Conservation (phyloP, 2,888 invertebrate genomes). For the Sycophila texana region DNA sequence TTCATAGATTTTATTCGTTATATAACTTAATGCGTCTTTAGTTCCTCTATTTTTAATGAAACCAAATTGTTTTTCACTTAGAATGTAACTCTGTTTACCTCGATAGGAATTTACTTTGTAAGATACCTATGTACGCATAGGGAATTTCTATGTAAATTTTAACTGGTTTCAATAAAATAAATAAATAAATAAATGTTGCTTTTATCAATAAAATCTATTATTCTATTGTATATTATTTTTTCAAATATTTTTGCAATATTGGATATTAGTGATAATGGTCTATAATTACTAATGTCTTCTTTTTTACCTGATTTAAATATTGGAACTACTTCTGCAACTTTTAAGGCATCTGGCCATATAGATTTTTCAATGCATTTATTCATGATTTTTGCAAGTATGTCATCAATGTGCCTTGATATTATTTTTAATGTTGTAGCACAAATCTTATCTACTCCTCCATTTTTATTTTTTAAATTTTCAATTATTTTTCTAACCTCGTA, state of each 20-base stretch:
- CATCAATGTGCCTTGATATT: background rate
- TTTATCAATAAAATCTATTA: background rate
- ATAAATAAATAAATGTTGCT: too few relatives aligned
- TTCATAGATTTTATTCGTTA: background rate
- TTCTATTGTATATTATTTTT: background rate
- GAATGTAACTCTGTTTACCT: too few relatives aligned
- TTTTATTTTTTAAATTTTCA: background rate
- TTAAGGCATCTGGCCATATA: background rate
- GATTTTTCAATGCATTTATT: background rate
- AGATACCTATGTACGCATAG: too few relatives aligned
- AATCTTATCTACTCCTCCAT: background rate
- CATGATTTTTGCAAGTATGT: background rate
- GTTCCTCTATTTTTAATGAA: background rate
- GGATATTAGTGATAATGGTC: background rate
- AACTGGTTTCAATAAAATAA: too few relatives aligned
- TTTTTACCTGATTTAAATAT: background rate
- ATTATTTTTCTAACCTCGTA: background rate
- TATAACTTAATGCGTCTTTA: background rate
- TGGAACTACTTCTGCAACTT: background rate
- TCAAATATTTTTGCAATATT: constrained; percentile 3
- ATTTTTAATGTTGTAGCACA: background rate
- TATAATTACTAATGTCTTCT: background rate
- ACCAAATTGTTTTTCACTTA: background rate
- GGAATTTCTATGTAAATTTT: too few relatives aligned
- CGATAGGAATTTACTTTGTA: too few relatives aligned